A percentile compares a stretch with the other conserved stretches of the same genome.
These are phyloP conservation scores for Diadophis punctatus DNA, from an alignment of 2,113 vertebrate genomes.

Conservation along the genomic window DNA sequence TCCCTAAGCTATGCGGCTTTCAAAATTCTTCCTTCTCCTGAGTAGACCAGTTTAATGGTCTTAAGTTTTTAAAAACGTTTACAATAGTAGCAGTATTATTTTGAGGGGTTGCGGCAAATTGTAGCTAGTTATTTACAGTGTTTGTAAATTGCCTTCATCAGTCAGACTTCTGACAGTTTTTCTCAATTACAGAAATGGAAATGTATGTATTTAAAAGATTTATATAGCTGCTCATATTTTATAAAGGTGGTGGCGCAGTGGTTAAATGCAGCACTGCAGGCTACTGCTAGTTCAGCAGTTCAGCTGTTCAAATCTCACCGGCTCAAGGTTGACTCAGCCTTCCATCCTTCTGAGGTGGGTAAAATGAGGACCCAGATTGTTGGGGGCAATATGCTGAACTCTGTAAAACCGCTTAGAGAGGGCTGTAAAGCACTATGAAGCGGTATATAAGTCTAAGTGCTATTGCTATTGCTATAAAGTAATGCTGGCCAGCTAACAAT, in stretches of 20 bases:
- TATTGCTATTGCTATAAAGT: too few species aligned
- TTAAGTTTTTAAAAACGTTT: neutral
- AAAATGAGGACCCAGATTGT: too few species aligned
- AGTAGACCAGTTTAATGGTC: neutral
- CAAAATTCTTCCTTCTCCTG: neutral
- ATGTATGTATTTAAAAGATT: neutral
- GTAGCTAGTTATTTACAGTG: neutral
- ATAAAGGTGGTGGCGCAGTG: too few species aligned
- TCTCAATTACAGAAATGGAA: neutral
- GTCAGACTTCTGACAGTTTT: neutral
- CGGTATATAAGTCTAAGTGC: too few species aligned
- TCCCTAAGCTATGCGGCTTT: neutral
- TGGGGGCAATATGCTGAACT: too few species aligned
- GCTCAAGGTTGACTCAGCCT: too few species aligned
- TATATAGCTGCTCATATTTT: neutral
- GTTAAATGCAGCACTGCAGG: too few species aligned
- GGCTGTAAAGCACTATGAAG: too few species aligned
- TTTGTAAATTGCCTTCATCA: neutral
- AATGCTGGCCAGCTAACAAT: neutral
- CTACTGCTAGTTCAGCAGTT: too few species aligned
- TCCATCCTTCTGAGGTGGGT: too few species aligned
- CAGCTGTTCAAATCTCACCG: too few species aligned
- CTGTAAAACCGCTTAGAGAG: too few species aligned
- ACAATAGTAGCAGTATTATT: neutral
- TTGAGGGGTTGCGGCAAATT: neutral